Conservation (phyloP, 2,888 invertebrate genomes). For the Megastigmus dorsalis region DNA sequence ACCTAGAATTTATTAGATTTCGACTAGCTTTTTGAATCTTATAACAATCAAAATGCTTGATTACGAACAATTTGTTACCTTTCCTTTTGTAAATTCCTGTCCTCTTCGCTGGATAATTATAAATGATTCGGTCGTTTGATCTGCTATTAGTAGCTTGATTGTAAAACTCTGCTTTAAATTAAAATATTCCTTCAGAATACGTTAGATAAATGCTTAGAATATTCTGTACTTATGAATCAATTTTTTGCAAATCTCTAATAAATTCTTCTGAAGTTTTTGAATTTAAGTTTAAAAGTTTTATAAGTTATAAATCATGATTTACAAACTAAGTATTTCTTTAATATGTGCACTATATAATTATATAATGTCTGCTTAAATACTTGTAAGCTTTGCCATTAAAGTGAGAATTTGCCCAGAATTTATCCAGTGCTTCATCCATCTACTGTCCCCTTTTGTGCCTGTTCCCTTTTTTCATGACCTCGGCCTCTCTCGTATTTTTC, state of each 20-base stretch:
- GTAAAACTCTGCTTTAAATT: not conserved
- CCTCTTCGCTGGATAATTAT: not conserved
- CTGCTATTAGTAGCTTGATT: too few species aligned
- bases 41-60: not conserved
- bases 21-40: slow-evolving; percentile 8
- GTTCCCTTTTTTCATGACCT: not conserved
- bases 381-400: too few species aligned
- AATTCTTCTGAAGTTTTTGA: too few species aligned
- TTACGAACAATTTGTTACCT: not conserved
- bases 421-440: slow-evolving; percentile 8
- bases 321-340: too few species aligned
- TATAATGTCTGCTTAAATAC: too few species aligned
- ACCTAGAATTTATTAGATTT: slow-evolving; percentile 52
- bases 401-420: slow-evolving; percentile 30
- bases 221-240: not conserved
- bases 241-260: too few species aligned
- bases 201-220: too few species aligned
- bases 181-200: not conserved
- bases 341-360: too few species aligned
- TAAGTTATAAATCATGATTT: too few species aligned
- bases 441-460: not conserved
- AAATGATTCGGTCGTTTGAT: too few species aligned
- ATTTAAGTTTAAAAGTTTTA: too few species aligned
- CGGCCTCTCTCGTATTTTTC: too few species aligned
- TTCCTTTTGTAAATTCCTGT: not conserved